These are phyloP conservation scores for Popillia japonica DNA, from an alignment of 1,140 invertebrate genomes.

Conservation along the genomic window DNA sequence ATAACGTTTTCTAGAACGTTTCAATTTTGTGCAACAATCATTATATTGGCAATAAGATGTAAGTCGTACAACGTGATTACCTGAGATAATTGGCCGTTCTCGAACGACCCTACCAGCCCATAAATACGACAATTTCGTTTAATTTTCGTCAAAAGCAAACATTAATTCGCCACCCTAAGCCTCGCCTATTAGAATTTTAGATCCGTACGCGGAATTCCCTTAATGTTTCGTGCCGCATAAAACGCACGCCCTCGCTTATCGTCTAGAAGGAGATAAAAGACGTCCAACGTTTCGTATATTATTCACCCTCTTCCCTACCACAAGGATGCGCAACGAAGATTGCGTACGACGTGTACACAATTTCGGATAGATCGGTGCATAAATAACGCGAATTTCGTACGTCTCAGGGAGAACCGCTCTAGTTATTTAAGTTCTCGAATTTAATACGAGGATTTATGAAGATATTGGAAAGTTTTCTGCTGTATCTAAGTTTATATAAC, in stretches of 20 bases:
- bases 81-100: not conserved
- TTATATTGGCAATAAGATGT: too few species aligned
- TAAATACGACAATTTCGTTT: not conserved
- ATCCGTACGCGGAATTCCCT: not conserved
- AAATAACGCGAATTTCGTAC: constrained; percentile 9
- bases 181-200: constrained; percentile 9
- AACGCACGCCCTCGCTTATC: not conserved
- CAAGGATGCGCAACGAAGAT: not conserved
- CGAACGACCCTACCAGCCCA: not conserved
- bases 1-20: not conserved
- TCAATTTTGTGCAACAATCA: not conserved
- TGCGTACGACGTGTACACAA: not conserved
- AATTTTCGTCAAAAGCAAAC: constrained; percentile 15
- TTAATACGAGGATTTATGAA: too few species aligned
- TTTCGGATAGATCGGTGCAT: not conserved
- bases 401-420: not conserved
- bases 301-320: not conserved
- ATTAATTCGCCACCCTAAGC: constrained; percentile 13
- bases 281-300: not conserved
- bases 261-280: not conserved
- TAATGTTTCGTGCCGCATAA: not conserved
- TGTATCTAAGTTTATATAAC: too few species aligned
- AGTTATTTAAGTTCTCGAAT: too few species aligned
- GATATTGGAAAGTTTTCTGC: too few species aligned
- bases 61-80: not conserved